A percentile compares a stretch with the other conserved stretches of the same genome.
These are phyloP conservation scores for Neodiprion pinetum DNA, from an alignment of 1,140 invertebrate species.

Conservation along the genomic window DNA sequence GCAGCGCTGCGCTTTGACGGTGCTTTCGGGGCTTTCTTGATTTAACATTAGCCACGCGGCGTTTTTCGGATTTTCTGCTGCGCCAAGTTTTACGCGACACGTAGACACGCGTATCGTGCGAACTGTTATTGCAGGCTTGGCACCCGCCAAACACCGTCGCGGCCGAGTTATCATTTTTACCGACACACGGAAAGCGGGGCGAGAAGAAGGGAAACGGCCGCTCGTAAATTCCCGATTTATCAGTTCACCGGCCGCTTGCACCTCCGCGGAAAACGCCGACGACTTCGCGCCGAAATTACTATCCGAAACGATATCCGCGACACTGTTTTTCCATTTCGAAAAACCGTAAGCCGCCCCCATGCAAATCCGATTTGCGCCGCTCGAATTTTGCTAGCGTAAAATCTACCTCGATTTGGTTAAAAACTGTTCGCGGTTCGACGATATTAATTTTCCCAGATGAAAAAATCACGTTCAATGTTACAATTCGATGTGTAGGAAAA, in stretches of 20 bases:
- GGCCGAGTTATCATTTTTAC: not conserved
- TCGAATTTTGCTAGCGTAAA: too few relatives aligned
- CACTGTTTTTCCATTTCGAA: not conserved
- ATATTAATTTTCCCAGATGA: too few relatives aligned
- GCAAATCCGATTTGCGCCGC: too few relatives aligned
- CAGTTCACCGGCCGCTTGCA: slow-evolving; percentile 32
- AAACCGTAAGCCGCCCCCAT: not conserved
- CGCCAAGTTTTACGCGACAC: not conserved
- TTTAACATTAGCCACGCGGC: too few relatives aligned
- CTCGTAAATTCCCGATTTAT: slow-evolving; percentile 42
- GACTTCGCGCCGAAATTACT: slow-evolving; percentile 33
- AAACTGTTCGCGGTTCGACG: too few relatives aligned
- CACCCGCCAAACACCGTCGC: slow-evolving; percentile 11
- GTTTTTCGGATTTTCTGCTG: not conserved
- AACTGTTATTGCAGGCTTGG: slow-evolving; percentile 1
- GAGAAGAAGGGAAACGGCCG: slow-evolving; percentile 18
- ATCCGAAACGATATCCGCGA: slow-evolving; percentile 17
- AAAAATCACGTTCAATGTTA: too few relatives aligned
- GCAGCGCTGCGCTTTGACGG: not conserved
- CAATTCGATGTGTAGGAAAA: too few relatives aligned
- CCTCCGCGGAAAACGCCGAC: slow-evolving; percentile 33
- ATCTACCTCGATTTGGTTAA: too few relatives aligned
- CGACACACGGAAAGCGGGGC: not conserved
- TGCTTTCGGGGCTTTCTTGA: too few relatives aligned
- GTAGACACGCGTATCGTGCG: not conserved